Evolutionary conservation across 1,140 invertebrate species (phyloP).

Genomic region (Nymphalis io): DNA sequence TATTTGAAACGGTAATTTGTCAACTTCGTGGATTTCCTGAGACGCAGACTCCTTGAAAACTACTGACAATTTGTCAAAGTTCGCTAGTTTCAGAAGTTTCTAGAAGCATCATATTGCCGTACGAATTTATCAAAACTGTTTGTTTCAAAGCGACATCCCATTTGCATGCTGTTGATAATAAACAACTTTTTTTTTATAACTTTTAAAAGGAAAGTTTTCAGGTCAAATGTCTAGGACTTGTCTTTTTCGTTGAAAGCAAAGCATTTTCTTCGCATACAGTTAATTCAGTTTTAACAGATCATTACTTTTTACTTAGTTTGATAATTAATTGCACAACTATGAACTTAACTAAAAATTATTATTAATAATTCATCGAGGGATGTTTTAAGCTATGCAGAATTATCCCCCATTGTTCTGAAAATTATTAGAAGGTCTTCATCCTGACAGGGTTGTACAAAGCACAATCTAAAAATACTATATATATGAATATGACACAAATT

Average conservation of each 20-base stretch:
- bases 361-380: too few relatives aligned
- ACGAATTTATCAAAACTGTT: constrained; percentile 12
- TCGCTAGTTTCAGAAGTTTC: constrained; percentile 4
- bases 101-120: constrained; percentile 7
- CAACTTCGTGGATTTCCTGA: constrained; percentile 6
- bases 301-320: too few relatives aligned
- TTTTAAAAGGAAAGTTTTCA: constrained; percentile 6
- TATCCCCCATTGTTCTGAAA: too few relatives aligned
- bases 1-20: constrained; percentile 15
- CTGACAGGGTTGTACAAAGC: too few relatives aligned
- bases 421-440: too few relatives aligned
- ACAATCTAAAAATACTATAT: too few relatives aligned
- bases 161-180: not conserved
- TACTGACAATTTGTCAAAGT: constrained; percentile 14
- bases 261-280: not conserved
- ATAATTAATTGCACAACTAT: too few relatives aligned
- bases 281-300: not conserved
- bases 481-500: too few relatives aligned
- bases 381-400: too few relatives aligned
- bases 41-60: constrained; percentile 1
- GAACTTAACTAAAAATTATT: too few relatives aligned
- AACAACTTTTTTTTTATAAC: not conserved
- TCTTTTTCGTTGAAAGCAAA: not conserved
- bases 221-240: not conserved
- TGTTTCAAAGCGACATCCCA: constrained; percentile 1